phyloP scores from a whole-genome alignment of 37 sponge, comb jelly and placozoan species.

The Axinella damicornis region DNA sequence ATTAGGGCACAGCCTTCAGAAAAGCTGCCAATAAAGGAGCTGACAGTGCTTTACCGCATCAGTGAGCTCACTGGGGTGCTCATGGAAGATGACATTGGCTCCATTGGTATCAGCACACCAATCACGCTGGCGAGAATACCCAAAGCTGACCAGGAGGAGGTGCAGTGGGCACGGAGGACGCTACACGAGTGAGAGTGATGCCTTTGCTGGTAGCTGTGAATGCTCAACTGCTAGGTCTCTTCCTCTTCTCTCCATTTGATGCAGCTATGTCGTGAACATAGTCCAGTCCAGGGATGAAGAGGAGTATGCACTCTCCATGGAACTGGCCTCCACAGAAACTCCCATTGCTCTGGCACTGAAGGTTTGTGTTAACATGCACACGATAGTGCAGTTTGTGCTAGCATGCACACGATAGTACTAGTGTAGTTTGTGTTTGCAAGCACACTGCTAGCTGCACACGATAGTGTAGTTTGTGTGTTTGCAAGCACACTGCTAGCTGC shows the following conservation, averaged over 20 bases:
- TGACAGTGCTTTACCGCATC: constrained; percentile 14
- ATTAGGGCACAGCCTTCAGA: no score
- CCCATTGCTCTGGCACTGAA: constrained; percentile 26
- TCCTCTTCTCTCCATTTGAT: neutral
- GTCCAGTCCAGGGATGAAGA: constrained; percentile 27
- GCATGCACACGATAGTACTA: no score
- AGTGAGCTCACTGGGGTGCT: constrained; percentile 39
- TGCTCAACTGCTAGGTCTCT: no score
- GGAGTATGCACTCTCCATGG: constrained; percentile 42
- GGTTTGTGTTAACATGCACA: no score
- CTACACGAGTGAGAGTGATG: constrained; percentile 49
- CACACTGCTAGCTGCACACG: no score
- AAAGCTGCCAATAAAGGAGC: constrained; percentile 10
- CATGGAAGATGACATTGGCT: constrained; percentile 1
- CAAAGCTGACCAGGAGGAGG: constrained; percentile 14
- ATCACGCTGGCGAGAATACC: neutral
- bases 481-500: no score
- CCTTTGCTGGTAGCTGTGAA: no score
- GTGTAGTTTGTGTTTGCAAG: no score
- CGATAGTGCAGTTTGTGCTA: no score
- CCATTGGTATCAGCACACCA: neutral
- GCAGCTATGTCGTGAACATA: constrained; percentile 50
- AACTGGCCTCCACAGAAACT: constrained; percentile 6
- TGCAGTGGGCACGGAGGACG: constrained; percentile 36
- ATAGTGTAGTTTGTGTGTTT: no score